phyloP scores from a whole-genome alignment of 2,797 vertebrate species.

The Platyrinchus mystaceus region DNA sequence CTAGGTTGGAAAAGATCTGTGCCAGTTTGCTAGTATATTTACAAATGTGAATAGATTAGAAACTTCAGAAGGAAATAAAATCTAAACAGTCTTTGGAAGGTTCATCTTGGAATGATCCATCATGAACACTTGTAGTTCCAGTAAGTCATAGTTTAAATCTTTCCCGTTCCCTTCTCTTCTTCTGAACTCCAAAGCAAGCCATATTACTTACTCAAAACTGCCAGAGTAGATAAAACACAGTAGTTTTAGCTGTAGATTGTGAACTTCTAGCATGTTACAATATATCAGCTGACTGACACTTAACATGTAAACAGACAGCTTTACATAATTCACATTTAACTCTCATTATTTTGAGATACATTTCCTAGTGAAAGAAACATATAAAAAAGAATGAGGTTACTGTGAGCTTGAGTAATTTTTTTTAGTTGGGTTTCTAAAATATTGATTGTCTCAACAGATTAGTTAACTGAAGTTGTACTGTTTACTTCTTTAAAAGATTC shows the following conservation, averaged over 20 bases:
- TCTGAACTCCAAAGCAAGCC: background rate
- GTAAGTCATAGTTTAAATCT: background rate
- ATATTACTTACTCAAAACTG: background rate
- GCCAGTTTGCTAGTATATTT: background rate
- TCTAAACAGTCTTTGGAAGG: background rate
- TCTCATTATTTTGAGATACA: background rate
- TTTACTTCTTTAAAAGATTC: background rate
- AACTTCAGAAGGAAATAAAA: background rate
- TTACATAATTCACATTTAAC: background rate
- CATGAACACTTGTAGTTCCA: background rate
- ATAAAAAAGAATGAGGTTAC: background rate
- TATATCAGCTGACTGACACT: background rate
- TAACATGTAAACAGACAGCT: background rate
- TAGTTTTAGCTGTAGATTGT: background rate
- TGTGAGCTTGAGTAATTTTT: background rate
- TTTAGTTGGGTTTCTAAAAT: background rate
- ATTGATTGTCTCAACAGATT: background rate
- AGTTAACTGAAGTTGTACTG: background rate
- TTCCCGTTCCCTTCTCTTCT: background rate
- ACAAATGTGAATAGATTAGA: background rate
- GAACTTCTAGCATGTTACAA: background rate
- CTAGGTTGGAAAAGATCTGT: background rate
- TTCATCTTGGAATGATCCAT: background rate
- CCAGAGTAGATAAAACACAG: background rate
- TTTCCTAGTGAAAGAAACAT: background rate